Conservation (phyloP, 2,888 invertebrate species). For the Trimorus sp. region DNA sequence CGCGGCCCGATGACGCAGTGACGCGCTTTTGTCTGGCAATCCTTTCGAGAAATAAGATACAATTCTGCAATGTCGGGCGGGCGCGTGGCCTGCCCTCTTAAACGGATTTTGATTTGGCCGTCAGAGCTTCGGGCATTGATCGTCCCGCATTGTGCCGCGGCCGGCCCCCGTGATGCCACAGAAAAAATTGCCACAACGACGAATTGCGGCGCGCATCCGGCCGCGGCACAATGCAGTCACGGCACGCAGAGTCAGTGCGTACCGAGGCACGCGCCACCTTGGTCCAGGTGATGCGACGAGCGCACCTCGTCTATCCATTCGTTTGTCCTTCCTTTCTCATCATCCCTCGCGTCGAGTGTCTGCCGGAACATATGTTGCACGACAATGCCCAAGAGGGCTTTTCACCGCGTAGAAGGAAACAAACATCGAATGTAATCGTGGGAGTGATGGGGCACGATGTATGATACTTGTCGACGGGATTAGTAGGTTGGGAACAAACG, state of each 20-base stretch:
- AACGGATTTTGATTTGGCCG: conserved; percentile 62
- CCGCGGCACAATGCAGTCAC: conserved; percentile 23
- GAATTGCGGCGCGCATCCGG: conserved; percentile 25
- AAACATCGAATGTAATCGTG: conserved; percentile 22
- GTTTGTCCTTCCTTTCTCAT: conserved; percentile 5
- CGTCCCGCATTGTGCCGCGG: conserved; percentile 37
- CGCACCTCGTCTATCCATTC: conserved; percentile 14
- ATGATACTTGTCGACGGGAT: conserved; percentile 28
- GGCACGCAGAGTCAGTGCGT: conserved; percentile 20
- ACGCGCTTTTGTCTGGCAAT: conserved; percentile 38
- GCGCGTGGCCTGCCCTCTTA: conserved; percentile 52
- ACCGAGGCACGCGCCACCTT: conserved; percentile 36
- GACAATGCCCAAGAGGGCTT: conserved; percentile 16
- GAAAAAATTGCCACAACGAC: conserved; percentile 24
- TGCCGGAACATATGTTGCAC: conserved; percentile 21
- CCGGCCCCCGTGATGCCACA: conserved; percentile 15
- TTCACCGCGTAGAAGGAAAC: conserved; percentile 13
- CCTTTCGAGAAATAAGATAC: conserved; percentile 56
- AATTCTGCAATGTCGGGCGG: conserved; percentile 47
- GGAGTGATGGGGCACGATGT: conserved; percentile 40
- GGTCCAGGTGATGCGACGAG: conserved; percentile 13
- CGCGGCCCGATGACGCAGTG: conserved; percentile 44
- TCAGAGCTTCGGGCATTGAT: conserved; percentile 45
- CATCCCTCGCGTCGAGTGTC: conserved; percentile 10
- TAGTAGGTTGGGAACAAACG: conserved; percentile 5